These are phyloP conservation scores for Cydia fagiglandana DNA, from an alignment of 1,140 invertebrate species.

Conservation along the genomic window DNA sequence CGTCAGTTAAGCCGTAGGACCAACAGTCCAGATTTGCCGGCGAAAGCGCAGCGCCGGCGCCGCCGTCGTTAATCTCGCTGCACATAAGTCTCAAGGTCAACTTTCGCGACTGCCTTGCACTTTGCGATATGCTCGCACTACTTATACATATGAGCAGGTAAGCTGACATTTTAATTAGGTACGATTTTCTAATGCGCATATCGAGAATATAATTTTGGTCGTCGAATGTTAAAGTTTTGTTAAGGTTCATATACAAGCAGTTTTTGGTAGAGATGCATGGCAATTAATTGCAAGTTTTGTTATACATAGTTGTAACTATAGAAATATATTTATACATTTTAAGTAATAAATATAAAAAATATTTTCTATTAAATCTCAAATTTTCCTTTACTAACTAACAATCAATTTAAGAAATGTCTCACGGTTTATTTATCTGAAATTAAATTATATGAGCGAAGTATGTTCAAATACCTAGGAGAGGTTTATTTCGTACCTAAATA, in stretches of 20 bases:
- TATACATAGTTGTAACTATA: too few species aligned
- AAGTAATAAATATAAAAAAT: too few species aligned
- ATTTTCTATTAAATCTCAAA: neutral
- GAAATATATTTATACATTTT: too few species aligned
- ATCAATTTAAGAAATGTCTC: too few species aligned
- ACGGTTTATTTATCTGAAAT: neutral
- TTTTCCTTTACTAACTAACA: neutral
- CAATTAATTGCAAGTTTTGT: too few species aligned
- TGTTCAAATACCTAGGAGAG: too few species aligned
- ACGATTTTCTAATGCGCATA: neutral
- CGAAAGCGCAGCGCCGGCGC: slow-evolving; percentile 58
- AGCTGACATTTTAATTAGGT: slow-evolving; percentile 2
- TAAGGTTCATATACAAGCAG: too few species aligned
- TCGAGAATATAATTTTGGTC: neutral
- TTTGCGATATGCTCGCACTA: neutral
- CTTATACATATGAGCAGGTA: neutral
- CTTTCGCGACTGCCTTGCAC: slow-evolving; percentile 55
- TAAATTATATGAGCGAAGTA: neutral
- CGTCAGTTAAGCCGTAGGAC: neutral
- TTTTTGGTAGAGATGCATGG: too few species aligned
- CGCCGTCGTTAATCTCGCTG: slow-evolving; percentile 56
- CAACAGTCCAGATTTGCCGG: slow-evolving; percentile 37
- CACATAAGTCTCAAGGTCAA: slow-evolving; percentile 61
- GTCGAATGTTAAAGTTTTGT: neutral
- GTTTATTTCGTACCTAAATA: neutral